Conservation (phyloP, 2,797 vertebrate species). For the Poeciliopsis gracilis region DNA sequence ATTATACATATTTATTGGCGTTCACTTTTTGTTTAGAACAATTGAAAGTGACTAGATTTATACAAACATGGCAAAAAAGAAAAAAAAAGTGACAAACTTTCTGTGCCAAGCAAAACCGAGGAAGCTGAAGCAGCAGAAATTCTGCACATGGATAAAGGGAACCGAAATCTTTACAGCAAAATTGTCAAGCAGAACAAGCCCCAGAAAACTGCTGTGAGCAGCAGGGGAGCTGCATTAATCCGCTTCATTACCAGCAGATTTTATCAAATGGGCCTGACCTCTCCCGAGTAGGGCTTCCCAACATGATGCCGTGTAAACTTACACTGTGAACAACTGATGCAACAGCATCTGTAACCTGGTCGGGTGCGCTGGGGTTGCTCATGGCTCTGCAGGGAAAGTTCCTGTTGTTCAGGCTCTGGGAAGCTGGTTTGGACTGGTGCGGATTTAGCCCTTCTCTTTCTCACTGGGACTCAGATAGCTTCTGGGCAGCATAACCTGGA, state of each 20-base stretch:
- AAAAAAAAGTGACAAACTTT: slow-evolving; percentile 31
- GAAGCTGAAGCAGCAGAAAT: slow-evolving; percentile 64
- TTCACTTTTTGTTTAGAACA: slow-evolving; percentile 24
- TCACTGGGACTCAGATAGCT: slow-evolving; percentile 84
- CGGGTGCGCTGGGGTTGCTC: slow-evolving; percentile 72
- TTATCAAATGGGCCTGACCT: slow-evolving; percentile 31
- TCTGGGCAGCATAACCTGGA: slow-evolving; percentile 87
- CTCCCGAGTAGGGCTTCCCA: slow-evolving; percentile 6
- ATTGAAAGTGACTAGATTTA: slow-evolving; percentile 31
- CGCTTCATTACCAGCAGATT: slow-evolving; percentile 23
- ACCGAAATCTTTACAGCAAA: slow-evolving; percentile 15
- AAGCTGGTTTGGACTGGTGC: slow-evolving; percentile 54
- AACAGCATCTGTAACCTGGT: slow-evolving; percentile 62
- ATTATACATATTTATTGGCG: background rate
- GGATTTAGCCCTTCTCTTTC: slow-evolving; percentile 87
- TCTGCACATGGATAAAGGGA: slow-evolving; percentile 28
- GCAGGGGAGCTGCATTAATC: slow-evolving; percentile 16
- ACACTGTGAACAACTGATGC: slow-evolving; percentile 72
- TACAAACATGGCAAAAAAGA: slow-evolving; percentile 8
- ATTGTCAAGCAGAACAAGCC: background rate
- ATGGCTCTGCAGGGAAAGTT: slow-evolving; percentile 68
- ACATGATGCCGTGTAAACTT: slow-evolving; percentile 53
- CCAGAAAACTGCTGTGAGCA: background rate
- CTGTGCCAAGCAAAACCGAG: slow-evolving; percentile 39
- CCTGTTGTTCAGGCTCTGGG: slow-evolving; percentile 50